Evolutionary conservation across 1,140 invertebrate genomes (phyloP), one percentile per base, ranked within the genome.

Genomic region (Eriosoma lanigerum): DNA sequence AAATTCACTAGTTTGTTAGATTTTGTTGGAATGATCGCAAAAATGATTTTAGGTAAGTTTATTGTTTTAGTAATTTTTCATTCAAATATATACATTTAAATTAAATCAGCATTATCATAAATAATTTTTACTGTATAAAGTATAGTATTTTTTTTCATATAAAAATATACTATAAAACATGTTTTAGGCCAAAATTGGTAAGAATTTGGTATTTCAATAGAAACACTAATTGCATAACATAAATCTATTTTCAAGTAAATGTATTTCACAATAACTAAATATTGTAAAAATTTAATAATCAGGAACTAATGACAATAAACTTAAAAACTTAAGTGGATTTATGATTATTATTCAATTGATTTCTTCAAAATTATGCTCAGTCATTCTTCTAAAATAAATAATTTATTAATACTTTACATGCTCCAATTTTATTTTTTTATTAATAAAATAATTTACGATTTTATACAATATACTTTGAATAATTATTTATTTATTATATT

Each of bases 301-400:
- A 70, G 68, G 68, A 70, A 70, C 68, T 70, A 70, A 70, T 70
- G 44, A 70, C 46, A 50, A 26, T 19, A 50, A 66, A 66, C 19
- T 26, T 70, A 50, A 70, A 70, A 70, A 70, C 15, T 38, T 70
- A 50, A 21, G 46, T 21, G 9, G 29, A 26, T 70, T 70, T 48
- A 48, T 50, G 6, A 70, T 17, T 15, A 48, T 48, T 24, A 66
- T 21, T 44, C 1, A 68, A 68, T n/a, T 44, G 64, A 13, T 50
- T 70, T 70, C 13, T 32, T 32, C 4, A 26, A 50, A 70, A 70
- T 50, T 29, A 50, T 70, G 21, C 29, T 70, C 68, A 70, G 68
- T 50, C 68, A 70, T 70, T 50, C n/a, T 70, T 70, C 21, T 70
- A 50, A 70, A 19, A 50, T 70, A 70, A 17, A 68, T 24, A n/a